Base-by-base conservation (phyloP, 2,113 vertebrate species). In the rat (Rattus norvegicus) region DNA sequence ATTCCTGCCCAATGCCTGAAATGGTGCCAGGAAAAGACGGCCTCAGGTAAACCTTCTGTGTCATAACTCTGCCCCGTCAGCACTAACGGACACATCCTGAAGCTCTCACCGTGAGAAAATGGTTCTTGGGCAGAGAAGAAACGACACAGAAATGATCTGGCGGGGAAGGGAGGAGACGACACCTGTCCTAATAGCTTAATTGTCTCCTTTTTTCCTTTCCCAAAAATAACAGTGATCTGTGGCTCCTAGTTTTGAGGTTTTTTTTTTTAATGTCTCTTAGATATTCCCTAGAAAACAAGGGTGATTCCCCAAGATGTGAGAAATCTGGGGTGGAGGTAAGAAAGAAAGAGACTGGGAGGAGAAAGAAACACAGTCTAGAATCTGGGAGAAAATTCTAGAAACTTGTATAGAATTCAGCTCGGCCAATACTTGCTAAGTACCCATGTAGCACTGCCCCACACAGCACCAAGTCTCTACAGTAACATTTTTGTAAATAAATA, bases 321-420 rank as follows among this genome's bases (percentile, higher is more conserved):
- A 33, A 90, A 88, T 83, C 85, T 47, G 6, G 36, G 1, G 0
- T 16, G 59, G n/a, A 63, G 19, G 75, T 56, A 52, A 80, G 63
- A 22, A 93, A 43, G 11, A 91, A 67, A 12, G 2, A 59, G 59
- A 52, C 81, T 88, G 19, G 12, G 10, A 79, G 33, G 22, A n/a
- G 26, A n/a, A 67, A 19, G 24, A 7, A 92, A 80, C 36, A 39
- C 52, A 10, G 63, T 70, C 49, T 76, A 83, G 90, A 88, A 20
- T 70, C 33, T 63, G 81, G 20, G 24, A 65, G 47, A 77, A 76
- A 84, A 79, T 69, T 94, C 56, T 84, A 80, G n/a, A 93, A 88
- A 94, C 39, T 52, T 75, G 22, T n/a, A 88, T 19, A 75, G 24
- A 89, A 76, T 95, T 91, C 39, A 90, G 3, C 61, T 49, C 52